Evolutionary conservation across 2,797 vertebrate species (phyloP), one percentile per base, ranked within the genome.

Genomic region (Somateria mollissima): DNA sequence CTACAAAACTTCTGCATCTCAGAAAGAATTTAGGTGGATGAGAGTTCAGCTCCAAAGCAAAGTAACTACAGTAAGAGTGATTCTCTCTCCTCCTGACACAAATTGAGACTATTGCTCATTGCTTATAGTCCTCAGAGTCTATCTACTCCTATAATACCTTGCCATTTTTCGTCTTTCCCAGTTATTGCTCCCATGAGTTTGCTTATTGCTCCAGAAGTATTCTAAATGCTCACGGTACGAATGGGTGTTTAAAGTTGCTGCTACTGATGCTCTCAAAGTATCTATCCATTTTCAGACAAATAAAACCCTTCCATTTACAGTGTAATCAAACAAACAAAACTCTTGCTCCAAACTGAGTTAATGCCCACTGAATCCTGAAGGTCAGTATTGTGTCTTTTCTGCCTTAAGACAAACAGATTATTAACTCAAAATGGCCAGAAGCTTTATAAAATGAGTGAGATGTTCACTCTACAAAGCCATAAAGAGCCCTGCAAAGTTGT

Each of bases 311-410:
- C 61, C 69, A 75, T 51, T 66, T 81, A 88, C 57, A 90, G 57
- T 61, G 89, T 21, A 86, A 56, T 84, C 16, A 5, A 66, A 69
- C 43, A 88, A 90, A 87, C 69, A 47, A 92, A 76, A 78, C 13
- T 58, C 71, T 72, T 49, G 34, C 54, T 94, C 57, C 71, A 85
- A 81, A 82, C 64, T 49, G 47, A 84, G 51, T 95, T 88, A 82
- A 76, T 66, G 57, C 75, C 82, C 83, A 89, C 45, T 73, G 58
- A 65, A 77, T 45, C 41, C 37, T 58, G 62, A 83, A 92, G 77
- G 92, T 89, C 77, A 92, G 76, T 24, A 92, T 90, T 77, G 75
- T 60, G 56, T 53, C 81, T 77, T 57, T 47, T 92, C 56, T 64
- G 92, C 88, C 36, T 71, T 67, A 70, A 81, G 37, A 88, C 22